Base-by-base conservation (phyloP, 2,888 invertebrate genomes). In the Lacanobia oleracea region DNA sequence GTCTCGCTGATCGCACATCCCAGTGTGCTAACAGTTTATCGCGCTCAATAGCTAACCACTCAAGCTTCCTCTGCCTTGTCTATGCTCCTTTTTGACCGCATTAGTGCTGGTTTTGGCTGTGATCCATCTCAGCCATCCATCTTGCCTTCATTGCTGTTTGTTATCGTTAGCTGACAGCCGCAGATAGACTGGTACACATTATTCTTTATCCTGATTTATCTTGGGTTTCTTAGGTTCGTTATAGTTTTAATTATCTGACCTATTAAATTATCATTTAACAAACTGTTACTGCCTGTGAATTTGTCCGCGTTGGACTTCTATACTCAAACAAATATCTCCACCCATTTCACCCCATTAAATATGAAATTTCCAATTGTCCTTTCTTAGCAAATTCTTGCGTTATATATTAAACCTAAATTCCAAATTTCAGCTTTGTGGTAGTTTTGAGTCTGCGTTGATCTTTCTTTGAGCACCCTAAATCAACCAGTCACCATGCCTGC, bases 61-160 rank as follows among this genome's bases (percentile, higher is more conserved):
- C 9, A 2, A 48, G 51, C 78, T 69, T 74, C 75, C 56, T 79
- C 48, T 23, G 43, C 1, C 21, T 18, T 40, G 27, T 56, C 66
- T 59, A 45, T 59, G 63, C 2, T 61, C 56, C 33, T 75, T 80
- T 80, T 76, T 63, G 65, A 18, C 62, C 76, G 50, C 67, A 72
- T 80, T 71, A 63, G 48, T 56, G n/a, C 57, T 33, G 18, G 65
- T 48, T 72, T 81, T 77, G 81, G 80, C 81, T 70, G 16, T 12
- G 76, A 56, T 79, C 79, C 79, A 80, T 68, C 71, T 53, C 1
- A 33, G 5, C n/a, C 65, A 79, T 79, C 72, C 23, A 76, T 79
- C 79, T 79, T 72, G 18, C 12, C 76, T 80, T 62, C 66, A 68
- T 80, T 79, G 65, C 80, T 45, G 64, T 57, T 65, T 53, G 37